Base-by-base conservation (phyloP, 2,888 invertebrate species). In the Steromphala cineraria region DNA sequence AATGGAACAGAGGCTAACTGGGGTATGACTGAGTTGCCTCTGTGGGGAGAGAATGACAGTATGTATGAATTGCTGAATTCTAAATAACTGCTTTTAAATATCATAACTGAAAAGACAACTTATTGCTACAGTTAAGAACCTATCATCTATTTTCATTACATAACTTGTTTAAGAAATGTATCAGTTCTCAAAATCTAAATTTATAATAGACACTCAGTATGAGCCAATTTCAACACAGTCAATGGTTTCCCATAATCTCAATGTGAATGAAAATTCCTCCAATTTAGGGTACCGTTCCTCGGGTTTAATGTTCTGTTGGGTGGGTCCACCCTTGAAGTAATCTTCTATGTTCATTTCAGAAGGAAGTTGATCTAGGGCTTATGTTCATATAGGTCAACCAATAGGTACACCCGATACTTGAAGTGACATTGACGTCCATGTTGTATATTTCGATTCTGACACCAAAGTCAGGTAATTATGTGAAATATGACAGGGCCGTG, bases 341-440 rank as follows among this genome's bases (percentile, higher is more conserved):
- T 28, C 62, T 62, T 62, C 2, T 17, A 62, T 71, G 36, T 71
- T 71, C 71, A 71, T 71, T 71, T 71, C 71, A 71, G 71, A 40
- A 71, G 71, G 71, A 71, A 71, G 71, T 71, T 71, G 28, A 71
- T 71, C 71, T 36, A 71, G 40, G 71, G 31, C 31, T 71, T 36
- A 31, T 36, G 40, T 31, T 19, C 71, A 28, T 71, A 13, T 31
- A 71, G 71, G 71, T 71, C 71, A 71, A 19, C 28, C 36, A 24
- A 40, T 71, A 36, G 19, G 71, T 71, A 36, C 36, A 71, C 40
- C 36, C 17, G 56, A 24, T 56, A 56, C 56, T 56, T 24, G 8
- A 36, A 36, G 10, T 40, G 40, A 71, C 71, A 71, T 31, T 28
- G 71, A 71, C 71, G 36, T 40, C 71, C 36, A 71, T 19, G 40